Evolutionary conservation across 2,797 vertebrate species (phyloP).

Genomic region (Nannoperca australis): DNA sequence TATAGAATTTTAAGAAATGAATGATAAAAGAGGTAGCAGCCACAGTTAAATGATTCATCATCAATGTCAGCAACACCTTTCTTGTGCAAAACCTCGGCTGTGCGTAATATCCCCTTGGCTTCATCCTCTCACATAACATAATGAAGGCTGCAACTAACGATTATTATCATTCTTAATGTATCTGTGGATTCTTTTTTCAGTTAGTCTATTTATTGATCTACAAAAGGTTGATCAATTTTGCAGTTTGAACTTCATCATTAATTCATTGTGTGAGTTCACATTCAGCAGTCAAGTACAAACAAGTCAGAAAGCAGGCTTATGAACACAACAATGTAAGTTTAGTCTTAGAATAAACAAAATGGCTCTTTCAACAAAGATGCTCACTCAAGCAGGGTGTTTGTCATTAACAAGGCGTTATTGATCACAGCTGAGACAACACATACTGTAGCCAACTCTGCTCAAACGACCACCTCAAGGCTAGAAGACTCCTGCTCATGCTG

Average conservation of each 20-base stretch:
- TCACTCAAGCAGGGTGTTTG: conserved; percentile 5
- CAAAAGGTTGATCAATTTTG: not conserved
- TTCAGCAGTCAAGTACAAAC: not conserved
- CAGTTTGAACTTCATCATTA: not conserved
- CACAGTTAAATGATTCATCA: not conserved
- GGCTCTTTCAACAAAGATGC: conserved; percentile 15
- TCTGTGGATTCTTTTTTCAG: not conserved
- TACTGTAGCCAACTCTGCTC: conserved; percentile 3
- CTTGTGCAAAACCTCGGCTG: not conserved
- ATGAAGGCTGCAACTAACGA: not conserved
- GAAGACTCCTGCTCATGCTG: conserved; percentile 34
- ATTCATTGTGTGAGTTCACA: not conserved
- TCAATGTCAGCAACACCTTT: not conserved
- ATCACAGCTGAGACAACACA: conserved; percentile 35
- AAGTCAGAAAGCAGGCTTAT: not conserved
- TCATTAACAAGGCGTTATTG: conserved; percentile 34
- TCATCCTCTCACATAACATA: not conserved
- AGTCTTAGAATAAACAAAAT: conserved; percentile 16
- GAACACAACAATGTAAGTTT: not conserved
- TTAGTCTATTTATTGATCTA: no score
- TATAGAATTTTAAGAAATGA: not conserved
- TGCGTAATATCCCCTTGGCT: no score
- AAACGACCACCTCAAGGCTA: conserved; percentile 48
- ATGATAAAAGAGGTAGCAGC: not conserved
- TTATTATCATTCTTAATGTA: not conserved